A percentile compares a stretch with the other conserved stretches of the same genome.
Evolutionary conservation across 1,140 invertebrate species (phyloP).

Genomic region (Acromyrmex echinatior): DNA sequence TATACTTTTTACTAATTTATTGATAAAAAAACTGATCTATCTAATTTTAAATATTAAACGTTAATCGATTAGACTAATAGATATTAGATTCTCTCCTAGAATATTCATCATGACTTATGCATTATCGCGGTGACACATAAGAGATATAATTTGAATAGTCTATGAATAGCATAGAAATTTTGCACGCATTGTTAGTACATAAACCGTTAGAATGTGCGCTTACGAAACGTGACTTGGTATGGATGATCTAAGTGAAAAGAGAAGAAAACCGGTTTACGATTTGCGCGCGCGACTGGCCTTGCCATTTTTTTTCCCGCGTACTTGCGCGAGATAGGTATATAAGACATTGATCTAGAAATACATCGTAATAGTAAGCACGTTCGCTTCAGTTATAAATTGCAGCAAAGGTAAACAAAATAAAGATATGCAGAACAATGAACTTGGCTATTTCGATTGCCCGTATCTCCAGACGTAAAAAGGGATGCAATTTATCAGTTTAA

Average conservation of each 20-base stretch:
- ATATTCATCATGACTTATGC: neutral
- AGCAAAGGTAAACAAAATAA: neutral
- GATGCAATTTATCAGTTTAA: constrained; percentile 8
- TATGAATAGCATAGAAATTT: constrained; percentile 1
- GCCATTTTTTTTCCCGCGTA: constrained; percentile 5
- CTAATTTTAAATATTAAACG: too few relatives aligned
- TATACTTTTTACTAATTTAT: too few relatives aligned
- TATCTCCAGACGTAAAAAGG: neutral
- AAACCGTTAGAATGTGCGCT: neutral
- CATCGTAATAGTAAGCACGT: constrained; percentile 23
- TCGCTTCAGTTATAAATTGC: constrained; percentile 1
- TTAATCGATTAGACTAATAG: too few relatives aligned
- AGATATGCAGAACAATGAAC: constrained; percentile 42
- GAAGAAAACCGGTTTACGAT: constrained; percentile 47
- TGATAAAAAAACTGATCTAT: too few relatives aligned
- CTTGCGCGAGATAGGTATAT: constrained; percentile 22
- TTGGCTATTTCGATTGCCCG: constrained; percentile 12
- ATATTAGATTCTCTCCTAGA: neutral
- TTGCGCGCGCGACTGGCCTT: constrained; percentile 13
- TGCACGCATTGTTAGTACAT: neutral
- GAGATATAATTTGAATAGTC: neutral
- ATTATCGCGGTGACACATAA: too few relatives aligned
- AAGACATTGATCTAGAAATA: constrained; percentile 57
- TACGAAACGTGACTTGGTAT: constrained; percentile 12
- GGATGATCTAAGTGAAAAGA: constrained; percentile 43